Evolutionary conservation across 2,113 vertebrate species (phyloP).

Genomic region (Loxodonta africana): DNA sequence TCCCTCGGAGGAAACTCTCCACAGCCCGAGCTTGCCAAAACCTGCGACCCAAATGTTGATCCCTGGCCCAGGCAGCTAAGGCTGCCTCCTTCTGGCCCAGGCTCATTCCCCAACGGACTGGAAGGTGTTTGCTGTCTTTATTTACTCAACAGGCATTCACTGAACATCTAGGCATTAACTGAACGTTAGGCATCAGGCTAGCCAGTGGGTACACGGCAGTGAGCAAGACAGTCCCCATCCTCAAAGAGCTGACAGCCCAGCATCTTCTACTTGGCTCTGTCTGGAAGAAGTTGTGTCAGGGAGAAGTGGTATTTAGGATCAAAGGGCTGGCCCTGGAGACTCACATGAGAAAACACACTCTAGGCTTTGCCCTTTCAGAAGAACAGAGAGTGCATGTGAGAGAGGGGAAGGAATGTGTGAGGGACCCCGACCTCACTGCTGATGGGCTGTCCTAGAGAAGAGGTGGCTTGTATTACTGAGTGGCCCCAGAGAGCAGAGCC

Average conservation of each 20-base stretch:
- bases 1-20: conserved; percentile 98
- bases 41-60: conserved; percentile 85
- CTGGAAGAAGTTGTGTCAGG: neutral
- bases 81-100: conserved; percentile 49
- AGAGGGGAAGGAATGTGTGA: no score
- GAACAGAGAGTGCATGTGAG: neutral
- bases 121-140: neutral
- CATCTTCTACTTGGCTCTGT: neutral
- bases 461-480: neutral
- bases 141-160: neutral
- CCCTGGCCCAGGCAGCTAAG: conserved; percentile 61
- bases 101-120: conserved; percentile 16
- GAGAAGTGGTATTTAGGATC: neutral
- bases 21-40: conserved; percentile 99
- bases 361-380: conserved; percentile 22
- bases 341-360: neutral
- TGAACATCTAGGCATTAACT: neutral
- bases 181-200: neutral
- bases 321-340: neutral
- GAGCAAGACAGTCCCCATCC: neutral
- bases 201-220: neutral
- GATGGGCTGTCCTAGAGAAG: neutral
- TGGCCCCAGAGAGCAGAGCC: neutral
- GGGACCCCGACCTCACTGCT: neutral
- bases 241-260: neutral